Base-by-base conservation (phyloP, 1,140 invertebrate genomes). In the Pomacea maculata region DNA sequence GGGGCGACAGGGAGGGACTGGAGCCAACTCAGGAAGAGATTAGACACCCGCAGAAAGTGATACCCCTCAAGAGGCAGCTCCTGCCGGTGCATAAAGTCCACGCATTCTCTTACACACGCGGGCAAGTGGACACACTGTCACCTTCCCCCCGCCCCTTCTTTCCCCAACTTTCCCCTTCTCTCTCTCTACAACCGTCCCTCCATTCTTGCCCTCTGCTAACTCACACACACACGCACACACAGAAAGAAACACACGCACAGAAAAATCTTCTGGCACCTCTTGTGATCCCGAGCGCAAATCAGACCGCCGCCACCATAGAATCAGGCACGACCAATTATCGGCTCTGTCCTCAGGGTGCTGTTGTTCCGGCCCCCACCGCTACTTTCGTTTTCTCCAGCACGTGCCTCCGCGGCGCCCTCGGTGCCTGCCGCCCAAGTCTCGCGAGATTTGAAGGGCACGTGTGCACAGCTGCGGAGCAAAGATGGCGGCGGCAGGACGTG, bases 261-360 rank as follows among this genome's bases (percentile, higher is more conserved):
- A 54, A 17, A 52, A 75, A 55, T 54, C 57, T 64, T 61, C 75
- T 19, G 75, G 61, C 75, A 76, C 75, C 61, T 64, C n/a, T 19
- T n/a, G 15, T 76, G 75, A 76, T 76, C 75, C 63, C 57, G 34
- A 10, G 55, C 14, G 54, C 75, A 76, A 76, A 63, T 76, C 61
- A 76, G 57, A 55, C 61, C 57, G 25, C 75, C 57, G 34, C n/a
- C 25, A 11, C 55, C 75, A 64, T 76, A 63, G 75, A 76, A 25
- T 29, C 29, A 61, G 61, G 75, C 75, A 76, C 75, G 75, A 76
- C 75, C 75, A 64, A 76, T 76, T 76, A 76, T 76, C 61, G 57
- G 54, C 25, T 29, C 29, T 76, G 61, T 55, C 21, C 61, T 61
- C 61, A 25, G 54, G 19, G 19, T 29, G 19, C 75, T 76, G 75